Evolutionary conservation across 2,113 vertebrate genomes (phyloP).

Genomic region (Zeus faber): DNA sequence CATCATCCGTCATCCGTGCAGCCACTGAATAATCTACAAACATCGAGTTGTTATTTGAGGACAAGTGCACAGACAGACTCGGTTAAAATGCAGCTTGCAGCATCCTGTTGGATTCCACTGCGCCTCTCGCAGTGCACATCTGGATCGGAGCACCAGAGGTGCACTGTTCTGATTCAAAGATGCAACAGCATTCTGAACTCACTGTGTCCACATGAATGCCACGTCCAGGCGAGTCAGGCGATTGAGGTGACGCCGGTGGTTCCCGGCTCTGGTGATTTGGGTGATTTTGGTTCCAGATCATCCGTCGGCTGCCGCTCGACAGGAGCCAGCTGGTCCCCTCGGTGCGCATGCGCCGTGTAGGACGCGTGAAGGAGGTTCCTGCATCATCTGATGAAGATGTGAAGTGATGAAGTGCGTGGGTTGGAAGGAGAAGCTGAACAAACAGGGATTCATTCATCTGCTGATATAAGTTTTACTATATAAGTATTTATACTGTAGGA

Average conservation of each 20-base stretch:
- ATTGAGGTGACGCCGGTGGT: no score
- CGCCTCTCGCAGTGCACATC: no score
- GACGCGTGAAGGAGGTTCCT: constrained; percentile 58
- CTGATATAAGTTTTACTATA: not conserved
- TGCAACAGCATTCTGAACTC: constrained; percentile 39
- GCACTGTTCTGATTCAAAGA: no score
- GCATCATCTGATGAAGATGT: not conserved
- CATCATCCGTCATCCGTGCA: no score
- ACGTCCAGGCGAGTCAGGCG: no score
- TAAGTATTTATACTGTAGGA: not conserved
- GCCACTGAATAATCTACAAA: no score
- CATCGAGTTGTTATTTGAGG: no score
- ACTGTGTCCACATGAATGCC: constrained; percentile 76
- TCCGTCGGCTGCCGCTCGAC: constrained; percentile 62
- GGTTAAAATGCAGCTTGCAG: no score
- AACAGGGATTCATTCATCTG: not conserved
- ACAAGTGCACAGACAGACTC: no score
- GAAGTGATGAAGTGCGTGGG: not conserved
- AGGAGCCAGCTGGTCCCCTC: constrained; percentile 50
- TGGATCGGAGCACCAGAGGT: no score
- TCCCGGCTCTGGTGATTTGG: no score
- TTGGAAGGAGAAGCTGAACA: no score
- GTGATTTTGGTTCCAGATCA: constrained; percentile 61
- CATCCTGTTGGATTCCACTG: constrained; percentile 15
- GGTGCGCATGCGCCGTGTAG: constrained; percentile 64